phyloP scores from a whole-genome alignment of 2,113 vertebrate genomes.

The Melospiza melodia region DNA sequence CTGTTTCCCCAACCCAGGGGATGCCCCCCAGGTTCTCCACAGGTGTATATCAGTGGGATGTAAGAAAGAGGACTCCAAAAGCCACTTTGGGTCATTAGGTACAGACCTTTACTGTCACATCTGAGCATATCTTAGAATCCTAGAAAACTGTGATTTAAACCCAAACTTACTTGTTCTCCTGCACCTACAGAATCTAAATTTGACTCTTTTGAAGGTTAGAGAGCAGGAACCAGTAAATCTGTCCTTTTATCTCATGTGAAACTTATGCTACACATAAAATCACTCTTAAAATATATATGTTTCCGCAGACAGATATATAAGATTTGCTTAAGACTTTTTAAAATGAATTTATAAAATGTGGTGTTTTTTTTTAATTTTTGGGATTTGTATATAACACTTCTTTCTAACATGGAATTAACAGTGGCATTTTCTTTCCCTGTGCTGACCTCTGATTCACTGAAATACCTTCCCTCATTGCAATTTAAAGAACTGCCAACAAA shows the following conservation, averaged over 20 bases:
- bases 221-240: not conserved
- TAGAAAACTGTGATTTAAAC: not conserved
- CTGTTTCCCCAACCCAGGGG: too few relatives aligned
- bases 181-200: not conserved
- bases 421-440: not conserved
- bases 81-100: not conserved
- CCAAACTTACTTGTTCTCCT: not conserved
- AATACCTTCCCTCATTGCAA: slow-evolving; percentile 17
- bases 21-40: too few relatives aligned
- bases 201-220: not conserved
- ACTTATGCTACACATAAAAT: not conserved
- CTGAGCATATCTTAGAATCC: not conserved
- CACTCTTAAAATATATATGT: not conserved
- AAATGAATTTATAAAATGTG: not conserved
- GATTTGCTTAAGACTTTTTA: not conserved
- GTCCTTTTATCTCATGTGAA: not conserved
- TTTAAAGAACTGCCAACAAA: slow-evolving; percentile 61
- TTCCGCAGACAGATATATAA: not conserved
- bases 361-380: not conserved
- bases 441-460: slow-evolving; percentile 20
- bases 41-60: not conserved
- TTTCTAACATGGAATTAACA: not conserved
- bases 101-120: not conserved
- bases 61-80: not conserved
- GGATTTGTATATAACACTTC: not conserved